Conservation (phyloP, 2,113 vertebrate species). For the Strigops habroptila region DNA sequence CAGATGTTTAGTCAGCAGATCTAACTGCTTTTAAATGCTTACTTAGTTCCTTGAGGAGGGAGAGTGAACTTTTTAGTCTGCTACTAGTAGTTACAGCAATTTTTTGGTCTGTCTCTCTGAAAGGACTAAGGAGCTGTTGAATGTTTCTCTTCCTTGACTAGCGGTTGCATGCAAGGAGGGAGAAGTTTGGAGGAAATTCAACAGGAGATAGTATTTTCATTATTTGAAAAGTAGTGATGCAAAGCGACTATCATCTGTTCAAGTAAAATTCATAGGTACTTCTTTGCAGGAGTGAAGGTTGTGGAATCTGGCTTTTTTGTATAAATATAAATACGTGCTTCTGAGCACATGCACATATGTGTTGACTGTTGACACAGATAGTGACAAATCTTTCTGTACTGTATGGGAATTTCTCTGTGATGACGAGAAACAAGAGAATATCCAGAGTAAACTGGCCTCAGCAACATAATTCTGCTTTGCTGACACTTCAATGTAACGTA, state of each 20-base stretch:
- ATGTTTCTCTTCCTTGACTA: background rate
- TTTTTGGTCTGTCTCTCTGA: background rate
- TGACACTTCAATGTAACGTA: background rate
- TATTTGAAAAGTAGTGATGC: background rate
- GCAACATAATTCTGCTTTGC: background rate
- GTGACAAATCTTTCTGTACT: background rate
- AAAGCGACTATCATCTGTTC: background rate
- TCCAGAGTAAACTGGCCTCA: background rate
- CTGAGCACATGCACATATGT: background rate
- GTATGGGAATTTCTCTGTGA: background rate
- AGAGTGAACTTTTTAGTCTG: background rate
- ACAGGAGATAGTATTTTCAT: background rate
- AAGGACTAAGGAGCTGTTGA: background rate
- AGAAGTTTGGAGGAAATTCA: background rate
- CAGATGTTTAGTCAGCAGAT: background rate
- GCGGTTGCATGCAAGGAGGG: background rate
- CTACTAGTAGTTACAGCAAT: background rate
- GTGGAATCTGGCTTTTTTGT: background rate
- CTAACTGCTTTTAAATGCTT: background rate
- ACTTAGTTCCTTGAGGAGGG: background rate
- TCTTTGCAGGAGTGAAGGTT: background rate
- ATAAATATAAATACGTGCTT: background rate
- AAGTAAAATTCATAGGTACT: background rate
- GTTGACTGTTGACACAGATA: background rate
- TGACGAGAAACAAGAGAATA: background rate